These are phyloP conservation scores for Aurelia coerulea DNA, from an alignment of 30 jellyfish, hydroid and myxozoan genomes.

Conservation along the genomic window DNA sequence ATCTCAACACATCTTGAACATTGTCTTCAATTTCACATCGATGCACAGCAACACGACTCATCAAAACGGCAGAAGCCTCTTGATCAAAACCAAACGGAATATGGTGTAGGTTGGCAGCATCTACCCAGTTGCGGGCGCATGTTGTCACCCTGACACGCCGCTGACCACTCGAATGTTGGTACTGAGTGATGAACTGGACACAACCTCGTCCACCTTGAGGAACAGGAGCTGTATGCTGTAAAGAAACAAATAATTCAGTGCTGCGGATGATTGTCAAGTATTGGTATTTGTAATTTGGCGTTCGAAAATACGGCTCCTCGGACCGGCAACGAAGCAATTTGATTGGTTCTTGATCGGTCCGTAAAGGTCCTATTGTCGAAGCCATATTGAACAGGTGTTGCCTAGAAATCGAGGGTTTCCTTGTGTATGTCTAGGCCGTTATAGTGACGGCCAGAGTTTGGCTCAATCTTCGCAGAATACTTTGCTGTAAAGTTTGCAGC, in stretches of 20 bases:
- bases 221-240: slow-evolving; percentile 97
- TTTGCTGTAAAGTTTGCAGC: too few relatives aligned
- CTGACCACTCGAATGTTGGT: slow-evolving; percentile 96
- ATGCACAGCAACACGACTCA: slow-evolving; percentile 98
- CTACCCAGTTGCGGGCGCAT: slow-evolving; percentile 99
- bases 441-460: too few relatives aligned
- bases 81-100: slow-evolving; percentile 94
- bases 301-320: too few relatives aligned
- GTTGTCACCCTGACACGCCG: slow-evolving; percentile 98
- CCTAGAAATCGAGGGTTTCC: too few relatives aligned
- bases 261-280: too few relatives aligned
- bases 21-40: slow-evolving; percentile 98
- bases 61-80: slow-evolving; percentile 99
- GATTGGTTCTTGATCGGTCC: too few relatives aligned
- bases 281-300: too few relatives aligned
- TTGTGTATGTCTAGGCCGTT: too few relatives aligned
- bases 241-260: not conserved
- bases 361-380: too few relatives aligned
- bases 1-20: slow-evolving; percentile 96
- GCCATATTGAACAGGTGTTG: too few relatives aligned
- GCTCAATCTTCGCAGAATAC: too few relatives aligned
- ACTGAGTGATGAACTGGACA: slow-evolving; percentile 95
- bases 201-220: slow-evolving; percentile 99
- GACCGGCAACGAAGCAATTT: too few relatives aligned
- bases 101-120: slow-evolving; percentile 92